Base-by-base conservation (phyloP, 2,888 invertebrate species). In the Chirona hameri region DNA sequence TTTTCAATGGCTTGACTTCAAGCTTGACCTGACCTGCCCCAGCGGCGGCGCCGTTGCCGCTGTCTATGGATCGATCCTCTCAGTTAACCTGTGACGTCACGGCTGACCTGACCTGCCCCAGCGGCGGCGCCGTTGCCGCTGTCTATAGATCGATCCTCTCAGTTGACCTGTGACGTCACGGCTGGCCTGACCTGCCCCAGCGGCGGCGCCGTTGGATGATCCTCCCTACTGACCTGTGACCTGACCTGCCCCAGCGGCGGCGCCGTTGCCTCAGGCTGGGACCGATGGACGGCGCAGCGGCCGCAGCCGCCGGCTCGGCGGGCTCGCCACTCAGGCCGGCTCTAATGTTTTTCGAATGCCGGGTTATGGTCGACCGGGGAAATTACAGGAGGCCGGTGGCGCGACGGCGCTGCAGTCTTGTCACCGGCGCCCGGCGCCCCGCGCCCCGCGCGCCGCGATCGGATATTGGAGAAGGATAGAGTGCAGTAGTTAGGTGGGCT, bases 401-500 rank as follows among this genome's bases (percentile, higher is more conserved):
- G 76, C 72, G 39, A 24, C 76, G 10, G 39, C 18, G 31, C 29
- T 31, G n/a, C 60, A 24, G 29, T 14, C 29, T n/a, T 29, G 69
- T 69, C 52, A 29, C 29, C 29, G 69, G 24, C 69, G 15, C 15
- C n/a, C n/a, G n/a, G n/a, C n/a, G n/a, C n/a, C n/a, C n/a, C 69
- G n/a, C 29, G 69, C 76, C 76, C 1, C 65, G 9, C 76, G 24
- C 21, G 72, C 5, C 72, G 15, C 39, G 39, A 76, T 76, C 24
- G 76, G 46, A 76, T 46, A 76, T 76, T 76, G 76, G 76, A 76
- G 76, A 76, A 76, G 76, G 46, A 76, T 76, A 39, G 39, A 76
- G 76, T 76, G 76, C 46, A 46, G 15, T 76, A 46, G 76, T 46
- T 76, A 12, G 24, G 76, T 21, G 14, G 21, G 76, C 39, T 24